Conservation (phyloP, 1,140 invertebrate genomes). For the Drosophila neocordata region DNA sequence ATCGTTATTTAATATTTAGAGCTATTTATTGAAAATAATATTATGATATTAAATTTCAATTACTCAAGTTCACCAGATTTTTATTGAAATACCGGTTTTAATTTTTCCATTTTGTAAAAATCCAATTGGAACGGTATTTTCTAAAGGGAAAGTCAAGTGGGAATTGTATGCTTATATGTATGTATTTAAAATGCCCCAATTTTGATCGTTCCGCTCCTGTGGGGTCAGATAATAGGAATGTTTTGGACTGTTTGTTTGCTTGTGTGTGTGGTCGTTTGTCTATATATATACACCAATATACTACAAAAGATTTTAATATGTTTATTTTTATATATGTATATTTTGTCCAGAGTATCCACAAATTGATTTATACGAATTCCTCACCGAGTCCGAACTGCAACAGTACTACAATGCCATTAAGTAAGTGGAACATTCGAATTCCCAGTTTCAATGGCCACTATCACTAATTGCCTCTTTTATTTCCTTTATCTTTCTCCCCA, state of each 20-base stretch:
- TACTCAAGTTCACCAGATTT: too few relatives aligned
- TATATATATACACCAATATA: slow-evolving; percentile 10
- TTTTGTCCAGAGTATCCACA: slow-evolving; percentile 71
- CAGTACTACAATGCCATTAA: slow-evolving; percentile 91
- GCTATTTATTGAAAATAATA: background rate
- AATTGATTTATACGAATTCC: slow-evolving; percentile 94
- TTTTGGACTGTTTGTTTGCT: slow-evolving; percentile 9
- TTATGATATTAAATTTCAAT: background rate
- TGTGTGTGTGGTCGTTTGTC: slow-evolving; percentile 39
- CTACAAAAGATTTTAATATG: slow-evolving; percentile 43
- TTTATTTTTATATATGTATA: slow-evolving; percentile 52
- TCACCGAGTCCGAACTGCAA: slow-evolving; percentile 94
- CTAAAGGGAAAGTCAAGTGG: too few relatives aligned
- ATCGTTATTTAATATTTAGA: background rate
- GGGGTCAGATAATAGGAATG: background rate
- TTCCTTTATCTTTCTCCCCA: slow-evolving; percentile 46
- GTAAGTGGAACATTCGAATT: slow-evolving; percentile 81
- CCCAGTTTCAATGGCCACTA: slow-evolving; percentile 10
- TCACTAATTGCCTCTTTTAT: background rate
- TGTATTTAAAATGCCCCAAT: too few relatives aligned
- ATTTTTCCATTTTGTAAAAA: background rate
- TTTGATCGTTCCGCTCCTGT: background rate
- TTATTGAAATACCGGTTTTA: too few relatives aligned
- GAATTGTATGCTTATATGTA: too few relatives aligned
- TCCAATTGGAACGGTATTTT: too few relatives aligned